These are phyloP conservation scores for Dasysyrphus tricinctus DNA, from an alignment of 2,888 invertebrate genomes.

Conservation along the genomic window DNA sequence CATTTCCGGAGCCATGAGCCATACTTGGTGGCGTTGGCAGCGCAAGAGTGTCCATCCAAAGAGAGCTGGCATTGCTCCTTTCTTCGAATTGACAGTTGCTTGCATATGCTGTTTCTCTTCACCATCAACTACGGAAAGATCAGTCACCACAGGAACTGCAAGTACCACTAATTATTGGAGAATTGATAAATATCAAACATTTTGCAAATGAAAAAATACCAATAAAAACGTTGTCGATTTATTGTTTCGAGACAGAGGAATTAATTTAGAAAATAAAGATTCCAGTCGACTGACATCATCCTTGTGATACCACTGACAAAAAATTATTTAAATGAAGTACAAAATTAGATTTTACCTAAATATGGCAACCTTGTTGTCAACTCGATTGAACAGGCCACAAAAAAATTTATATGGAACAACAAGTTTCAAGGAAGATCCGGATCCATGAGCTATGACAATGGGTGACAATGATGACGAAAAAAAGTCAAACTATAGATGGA, in stretches of 20 bases:
- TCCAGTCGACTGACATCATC: neutral
- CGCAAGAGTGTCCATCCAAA: constrained; percentile 93
- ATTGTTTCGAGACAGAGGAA: constrained; percentile 52
- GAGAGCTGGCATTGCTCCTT: constrained; percentile 89
- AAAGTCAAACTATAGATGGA: constrained; percentile 61
- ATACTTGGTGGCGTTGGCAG: constrained; percentile 97
- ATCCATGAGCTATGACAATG: constrained; percentile 65
- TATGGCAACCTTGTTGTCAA: constrained; percentile 19
- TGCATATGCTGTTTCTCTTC: constrained; percentile 92
- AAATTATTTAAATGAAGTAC: neutral
- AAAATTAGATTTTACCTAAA: neutral
- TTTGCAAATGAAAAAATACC: constrained; percentile 61
- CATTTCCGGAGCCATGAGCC: constrained; percentile 87
- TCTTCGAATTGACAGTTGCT: constrained; percentile 89
- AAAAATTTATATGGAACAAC: constrained; percentile 51
- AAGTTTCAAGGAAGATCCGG: constrained; percentile 52
- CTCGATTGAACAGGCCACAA: constrained; percentile 7
- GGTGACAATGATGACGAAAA: constrained; percentile 58
- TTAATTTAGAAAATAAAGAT: constrained; percentile 53
- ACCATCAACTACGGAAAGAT: constrained; percentile 91
- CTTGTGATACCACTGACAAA: neutral
- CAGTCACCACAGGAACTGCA: constrained; percentile 92
- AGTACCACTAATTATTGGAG: constrained; percentile 93
- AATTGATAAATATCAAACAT: constrained; percentile 12
- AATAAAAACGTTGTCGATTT: constrained; percentile 36